phyloP scores from a whole-genome alignment of 2,888 invertebrate species.

The Pseudoips prasinana region DNA sequence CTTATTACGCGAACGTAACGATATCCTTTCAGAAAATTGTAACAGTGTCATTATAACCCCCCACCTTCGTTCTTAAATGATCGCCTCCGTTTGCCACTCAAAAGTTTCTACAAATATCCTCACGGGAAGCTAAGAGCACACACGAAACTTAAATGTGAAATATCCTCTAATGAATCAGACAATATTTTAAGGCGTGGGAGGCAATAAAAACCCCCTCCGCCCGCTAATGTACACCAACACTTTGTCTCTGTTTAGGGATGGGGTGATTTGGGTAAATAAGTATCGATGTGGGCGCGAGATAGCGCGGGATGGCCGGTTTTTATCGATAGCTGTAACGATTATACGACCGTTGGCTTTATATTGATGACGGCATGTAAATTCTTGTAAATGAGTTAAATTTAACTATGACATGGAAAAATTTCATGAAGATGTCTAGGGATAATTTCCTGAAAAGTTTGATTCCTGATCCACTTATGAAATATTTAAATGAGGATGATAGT shows the following conservation, averaged over 20 bases:
- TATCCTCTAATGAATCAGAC: slow-evolving; percentile 82
- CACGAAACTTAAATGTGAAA: slow-evolving; percentile 79
- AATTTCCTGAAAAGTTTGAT: too few species aligned
- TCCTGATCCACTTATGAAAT: too few species aligned
- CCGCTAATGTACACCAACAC: slow-evolving; percentile 77
- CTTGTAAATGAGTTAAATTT: too few species aligned
- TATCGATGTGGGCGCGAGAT: slow-evolving; percentile 68
- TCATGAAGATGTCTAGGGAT: too few species aligned
- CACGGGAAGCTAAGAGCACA: slow-evolving; percentile 62
- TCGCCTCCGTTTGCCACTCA: slow-evolving; percentile 62
- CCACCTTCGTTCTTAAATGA: slow-evolving; percentile 57
- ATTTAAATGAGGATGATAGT: too few species aligned
- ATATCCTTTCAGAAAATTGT: slow-evolving; percentile 81
- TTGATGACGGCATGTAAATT: too few species aligned
- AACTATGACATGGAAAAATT: too few species aligned
- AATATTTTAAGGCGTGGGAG: slow-evolving; percentile 79
- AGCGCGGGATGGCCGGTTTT: slow-evolving; percentile 21
- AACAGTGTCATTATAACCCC: slow-evolving; percentile 67
- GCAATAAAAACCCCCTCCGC: slow-evolving; percentile 74
- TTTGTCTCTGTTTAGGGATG: slow-evolving; percentile 72
- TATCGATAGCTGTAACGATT: slow-evolving; percentile 28
- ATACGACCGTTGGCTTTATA: too few species aligned
- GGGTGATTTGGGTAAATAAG: slow-evolving; percentile 69
- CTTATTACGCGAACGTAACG: slow-evolving; percentile 80
- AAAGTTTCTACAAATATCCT: slow-evolving; percentile 60